phyloP scores from a whole-genome alignment of 2,113 vertebrate genomes.

The Loxodonta africana region DNA sequence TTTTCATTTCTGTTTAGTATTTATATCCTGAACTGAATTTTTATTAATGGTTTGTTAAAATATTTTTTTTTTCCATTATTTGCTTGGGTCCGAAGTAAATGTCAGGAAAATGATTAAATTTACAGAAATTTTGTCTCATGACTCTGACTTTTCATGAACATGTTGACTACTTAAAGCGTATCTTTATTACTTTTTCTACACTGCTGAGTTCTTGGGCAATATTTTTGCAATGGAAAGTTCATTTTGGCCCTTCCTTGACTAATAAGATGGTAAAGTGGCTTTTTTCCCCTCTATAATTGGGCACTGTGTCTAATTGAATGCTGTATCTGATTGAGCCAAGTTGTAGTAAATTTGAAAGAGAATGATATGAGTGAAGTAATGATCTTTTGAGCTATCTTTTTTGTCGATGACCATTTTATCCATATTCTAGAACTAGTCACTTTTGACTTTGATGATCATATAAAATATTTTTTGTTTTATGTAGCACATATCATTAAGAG shows the following conservation, averaged over 20 bases:
- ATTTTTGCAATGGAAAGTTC: conserved; percentile 34
- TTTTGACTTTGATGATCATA: conserved; percentile 6
- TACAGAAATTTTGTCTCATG: background rate
- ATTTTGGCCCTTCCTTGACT: conserved; percentile 20
- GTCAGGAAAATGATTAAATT: conserved; percentile 31
- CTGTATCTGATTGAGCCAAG: background rate
- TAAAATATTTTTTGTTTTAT: conserved; percentile 43
- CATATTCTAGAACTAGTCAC: background rate
- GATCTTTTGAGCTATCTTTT: background rate
- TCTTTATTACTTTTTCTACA: background rate
- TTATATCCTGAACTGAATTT: conserved; percentile 40
- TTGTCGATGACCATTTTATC: background rate
- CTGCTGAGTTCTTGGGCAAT: conserved; percentile 6
- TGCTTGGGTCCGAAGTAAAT: conserved; percentile 37
- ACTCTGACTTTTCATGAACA: background rate
- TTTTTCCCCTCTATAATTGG: background rate
- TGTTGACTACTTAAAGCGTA: background rate
- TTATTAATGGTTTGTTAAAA: conserved; percentile 41
- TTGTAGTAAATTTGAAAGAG: conserved; percentile 42
- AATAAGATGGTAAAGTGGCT: background rate
- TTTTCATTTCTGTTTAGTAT: conserved; percentile 5
- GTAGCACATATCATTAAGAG: background rate
- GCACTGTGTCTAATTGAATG: background rate
- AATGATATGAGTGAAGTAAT: background rate
- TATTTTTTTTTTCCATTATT: background rate